Evolutionary conservation across 1,140 invertebrate genomes (phyloP), one percentile per base, ranked within the genome.

Genomic region (Anastrepha ludens): DNA sequence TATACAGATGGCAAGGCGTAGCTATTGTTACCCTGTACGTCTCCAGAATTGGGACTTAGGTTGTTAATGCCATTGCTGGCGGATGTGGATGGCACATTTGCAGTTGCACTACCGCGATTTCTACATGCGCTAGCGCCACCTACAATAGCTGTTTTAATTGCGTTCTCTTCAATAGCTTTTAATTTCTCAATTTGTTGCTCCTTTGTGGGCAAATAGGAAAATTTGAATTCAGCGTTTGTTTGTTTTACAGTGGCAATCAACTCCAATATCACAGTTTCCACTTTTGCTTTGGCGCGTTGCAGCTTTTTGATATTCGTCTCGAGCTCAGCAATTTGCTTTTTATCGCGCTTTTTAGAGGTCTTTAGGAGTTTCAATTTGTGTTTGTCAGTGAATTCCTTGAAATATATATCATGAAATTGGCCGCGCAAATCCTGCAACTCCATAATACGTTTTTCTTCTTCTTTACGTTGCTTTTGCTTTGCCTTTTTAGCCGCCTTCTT

Each of bases 401-500:
- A 93, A 55, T 93, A 93, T 39, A 93, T 93, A 50, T 93, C 91
- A 3, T 93, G 90, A 67, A 93, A 93, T 74, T 93, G 92, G 65
- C 89, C 85, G 17, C 92, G 91, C 86, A 93, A 85, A 65, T 93
- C 91, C 67, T 93, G 90, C 39, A 93, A 87, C 41, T 93, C 92
- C n/a, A 89, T 90, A 17, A 93, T 91, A 47, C 91, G 91, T 86
- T 93, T 93, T 47, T 92, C 90, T 87, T 93, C 92, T 86, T 93
- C 91, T 85, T 91, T 92, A n/a, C 92, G 91, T 88, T 90, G 90
- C 87, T 91, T 92, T 29, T 93, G 92, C 64, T 93, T 93, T 3
- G 91, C 91, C 81, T 93, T 93, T 85, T 93, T 93, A 15, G 92
- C 92, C 0, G 92, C 92, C 70, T 93, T 93, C 44, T 93, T 93